These are phyloP conservation scores for Heterohyrax brucei DNA, from an alignment of 2,797 vertebrate genomes.

Conservation along the genomic window DNA sequence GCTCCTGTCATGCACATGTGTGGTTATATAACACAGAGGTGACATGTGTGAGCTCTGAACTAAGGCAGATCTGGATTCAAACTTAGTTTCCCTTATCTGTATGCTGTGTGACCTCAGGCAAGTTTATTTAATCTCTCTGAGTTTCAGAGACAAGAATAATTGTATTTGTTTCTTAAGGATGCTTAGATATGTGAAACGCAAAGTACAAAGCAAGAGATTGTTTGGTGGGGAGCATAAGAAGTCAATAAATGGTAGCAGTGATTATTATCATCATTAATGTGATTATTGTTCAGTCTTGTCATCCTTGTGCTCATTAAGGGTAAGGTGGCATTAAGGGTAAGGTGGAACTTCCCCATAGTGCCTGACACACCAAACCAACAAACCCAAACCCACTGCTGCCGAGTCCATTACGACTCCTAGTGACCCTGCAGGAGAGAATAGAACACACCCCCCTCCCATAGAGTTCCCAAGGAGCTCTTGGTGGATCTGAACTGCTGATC, in stretches of 20 bases:
- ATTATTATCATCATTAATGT: background rate
- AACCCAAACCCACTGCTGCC: too few relatives aligned
- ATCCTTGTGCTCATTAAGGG: background rate
- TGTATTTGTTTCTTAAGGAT: background rate
- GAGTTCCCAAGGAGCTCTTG: too few relatives aligned
- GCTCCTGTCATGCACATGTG: rapidly evolving
- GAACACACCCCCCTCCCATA: too few relatives aligned
- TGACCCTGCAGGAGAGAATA: too few relatives aligned
- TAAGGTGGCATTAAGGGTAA: background rate
- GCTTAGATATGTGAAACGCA: constrained; percentile 44
- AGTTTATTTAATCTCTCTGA: constrained; percentile 20
- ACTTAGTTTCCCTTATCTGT: background rate
- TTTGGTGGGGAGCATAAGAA: constrained; percentile 7
- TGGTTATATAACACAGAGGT: too few relatives aligned
- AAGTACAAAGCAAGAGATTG: constrained; percentile 22
- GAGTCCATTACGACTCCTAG: too few relatives aligned
- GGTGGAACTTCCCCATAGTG: background rate
- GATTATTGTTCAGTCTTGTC: background rate
- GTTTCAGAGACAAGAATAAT: background rate
- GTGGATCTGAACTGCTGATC: too few relatives aligned
- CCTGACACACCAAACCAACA: background rate
- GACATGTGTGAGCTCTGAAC: background rate
- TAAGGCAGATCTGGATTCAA: background rate
- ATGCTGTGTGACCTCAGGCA: background rate
- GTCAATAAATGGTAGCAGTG: background rate